phyloP scores from a whole-genome alignment of 2,797 vertebrate species.

The Rhabdomys pumilio region DNA sequence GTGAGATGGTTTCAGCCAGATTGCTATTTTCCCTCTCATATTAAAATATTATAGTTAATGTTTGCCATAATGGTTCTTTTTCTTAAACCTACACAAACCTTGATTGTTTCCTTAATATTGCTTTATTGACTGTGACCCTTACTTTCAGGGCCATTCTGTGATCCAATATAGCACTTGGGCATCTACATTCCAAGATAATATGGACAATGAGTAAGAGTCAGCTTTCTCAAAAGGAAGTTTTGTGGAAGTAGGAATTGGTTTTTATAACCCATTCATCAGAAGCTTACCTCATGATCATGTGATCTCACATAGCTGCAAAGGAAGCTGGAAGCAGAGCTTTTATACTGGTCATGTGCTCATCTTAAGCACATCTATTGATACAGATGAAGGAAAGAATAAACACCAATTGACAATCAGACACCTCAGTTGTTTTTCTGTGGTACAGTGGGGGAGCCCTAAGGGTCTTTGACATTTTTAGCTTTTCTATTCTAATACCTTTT shows the following conservation, averaged over 20 bases:
- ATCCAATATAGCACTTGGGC: neutral
- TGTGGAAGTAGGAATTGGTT: neutral
- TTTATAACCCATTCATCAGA: neutral
- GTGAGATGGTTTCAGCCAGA: conserved; percentile 22
- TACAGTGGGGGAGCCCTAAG: neutral
- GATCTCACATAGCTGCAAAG: neutral
- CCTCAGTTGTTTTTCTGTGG: conserved; percentile 42
- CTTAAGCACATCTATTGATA: neutral
- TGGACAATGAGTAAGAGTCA: neutral
- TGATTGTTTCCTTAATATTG: neutral
- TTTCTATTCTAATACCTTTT: conserved; percentile 52
- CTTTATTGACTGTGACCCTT: neutral
- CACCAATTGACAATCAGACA: neutral
- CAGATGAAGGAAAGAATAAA: neutral
- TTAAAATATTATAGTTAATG: conserved; percentile 11
- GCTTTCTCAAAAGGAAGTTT: conserved; percentile 18
- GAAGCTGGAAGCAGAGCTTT: neutral
- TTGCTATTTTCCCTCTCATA: neutral
- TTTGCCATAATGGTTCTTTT: neutral
- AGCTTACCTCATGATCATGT: neutral
- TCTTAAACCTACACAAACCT: neutral
- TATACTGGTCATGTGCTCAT: neutral
- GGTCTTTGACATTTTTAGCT: conserved; percentile 11
- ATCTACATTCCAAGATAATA: conserved; percentile 27
- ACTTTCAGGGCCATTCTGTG: neutral